Conservation (phyloP, 1,140 invertebrate genomes). For the Palaemon carinicauda region DNA sequence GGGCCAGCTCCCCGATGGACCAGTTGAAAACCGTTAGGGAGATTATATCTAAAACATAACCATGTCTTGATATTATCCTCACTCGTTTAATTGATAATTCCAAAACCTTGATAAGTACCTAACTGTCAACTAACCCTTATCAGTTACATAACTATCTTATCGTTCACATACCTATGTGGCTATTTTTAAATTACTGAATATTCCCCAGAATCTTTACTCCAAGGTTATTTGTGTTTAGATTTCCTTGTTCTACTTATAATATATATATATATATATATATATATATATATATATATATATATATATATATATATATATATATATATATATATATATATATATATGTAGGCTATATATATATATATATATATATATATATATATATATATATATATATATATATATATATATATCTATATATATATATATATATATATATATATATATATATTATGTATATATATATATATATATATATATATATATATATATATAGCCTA, state of each 20-base stretch:
- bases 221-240: background rate
- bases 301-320: background rate
- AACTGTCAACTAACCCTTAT: too few relatives aligned
- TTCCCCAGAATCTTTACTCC: too few relatives aligned
- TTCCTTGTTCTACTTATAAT: background rate
- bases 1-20: too few relatives aligned
- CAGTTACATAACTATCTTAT: too few relatives aligned
- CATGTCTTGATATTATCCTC: too few relatives aligned
- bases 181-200: too few relatives aligned
- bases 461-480: conserved; percentile 3
- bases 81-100: too few relatives aligned
- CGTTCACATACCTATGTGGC: too few relatives aligned
- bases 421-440: background rate
- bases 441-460: background rate
- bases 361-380: background rate
- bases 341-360: background rate
- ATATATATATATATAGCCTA: background rate
- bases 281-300: background rate
- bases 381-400: background rate
- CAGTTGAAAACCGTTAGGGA: too few relatives aligned
- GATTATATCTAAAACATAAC: too few relatives aligned
- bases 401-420: too few relatives aligned
- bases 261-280: background rate
- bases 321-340: background rate
- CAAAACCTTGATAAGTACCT: too few relatives aligned